Base-by-base conservation (phyloP, 2,888 invertebrate species). In the Protophormia terraenovae region DNA sequence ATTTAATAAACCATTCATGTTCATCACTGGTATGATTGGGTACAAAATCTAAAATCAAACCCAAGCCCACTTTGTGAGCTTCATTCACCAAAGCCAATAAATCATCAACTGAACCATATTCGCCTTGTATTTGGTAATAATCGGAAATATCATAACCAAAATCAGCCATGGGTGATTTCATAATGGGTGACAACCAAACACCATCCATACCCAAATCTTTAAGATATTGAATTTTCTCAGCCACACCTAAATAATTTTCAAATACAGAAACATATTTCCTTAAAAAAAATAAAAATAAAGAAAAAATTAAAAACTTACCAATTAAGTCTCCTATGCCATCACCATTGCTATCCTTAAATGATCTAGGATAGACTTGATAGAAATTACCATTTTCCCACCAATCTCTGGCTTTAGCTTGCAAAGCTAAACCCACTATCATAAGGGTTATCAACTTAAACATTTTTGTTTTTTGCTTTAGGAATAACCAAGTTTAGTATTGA, bases 371-470 rank as follows among this genome's bases (percentile, higher is more conserved):
- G 83, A 97, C 95, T 93, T 98, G 97, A 93, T 98, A 98, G 75
- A 97, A 94, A 10, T 95, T 94, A 41, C 95, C 95, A 80, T 95
- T 95, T 90, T 97, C 94, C 96, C 97, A 98, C 98, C 98, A 98
- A 88, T 96, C 95, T 7, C 62, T 53, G n/a, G n/a, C n/a, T n/a
- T n/a, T n/a, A n/a, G n/a, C n/a, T n/a, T n/a, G n/a, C n/a, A n/a
- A n/a, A n/a, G n/a, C n/a, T n/a, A n/a, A n/a, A n/a, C n/a, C n/a
- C n/a, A n/a, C n/a, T n/a, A n/a, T n/a, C n/a, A n/a, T n/a, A n/a
- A n/a, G n/a, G n/a, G n/a, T n/a, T n/a, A n/a, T n/a, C n/a, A n/a
- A n/a, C n/a, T n/a, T n/a, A n/a, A n/a, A n/a, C n/a, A n/a, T n/a
- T n/a, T n/a, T n/a, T n/a, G n/a, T n/a, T n/a, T n/a, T n/a, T n/a